Evolutionary conservation across 2,888 invertebrate genomes (phyloP), one percentile per base, ranked within the genome.

Genomic region (Drosophila paramelanica): DNA sequence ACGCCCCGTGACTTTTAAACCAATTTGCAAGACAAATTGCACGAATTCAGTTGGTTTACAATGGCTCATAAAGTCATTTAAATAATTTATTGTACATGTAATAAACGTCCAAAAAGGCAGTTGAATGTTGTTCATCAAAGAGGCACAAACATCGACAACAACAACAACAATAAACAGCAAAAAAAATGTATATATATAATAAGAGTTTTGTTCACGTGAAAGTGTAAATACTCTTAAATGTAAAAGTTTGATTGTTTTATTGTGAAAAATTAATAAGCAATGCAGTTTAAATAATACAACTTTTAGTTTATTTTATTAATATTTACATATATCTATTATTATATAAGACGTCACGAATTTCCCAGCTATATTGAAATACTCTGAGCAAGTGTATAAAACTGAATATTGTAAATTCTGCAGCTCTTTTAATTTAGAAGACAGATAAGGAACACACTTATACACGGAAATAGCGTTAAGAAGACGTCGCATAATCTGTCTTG

Each of bases 51-150:
- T 39, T 57, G 49, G 6, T 47, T 57, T 52, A 61, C 49, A 55
- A 71, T 66, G 50, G 60, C 59, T 33, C 46, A 58, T 53, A 71
- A 71, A 66, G n/a, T 45, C 23, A 58, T 58, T 75, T 65, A 27
- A 46, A 47, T 70, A 75, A 58, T 75, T 75, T 65, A 75, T 69
- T 45, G 45, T 25, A 42, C 23, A 46, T 38, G 55, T 56, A 45
- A 67, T 57, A 67, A 71, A 66, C 13, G 46, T 23, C 42, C 47
- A 13, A 62, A 67, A 42, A 38, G 1, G 38, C 38, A 31, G 42
- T 13, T 67, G 41, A 73, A 50, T 73, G 56, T 25, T 39, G 53
- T 53, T 56, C 31, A 73, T 71, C 47, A 52, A 60, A 41, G 38
- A 42, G 36, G 25, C 20, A n/a, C 45, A 45, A 52, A 25, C 33